Percentiles rank a stretch among this genome's conserved stretches.
These are phyloP conservation scores for Coremacera marginata DNA, from an alignment of 2,888 invertebrate species.

Conservation along the genomic window DNA sequence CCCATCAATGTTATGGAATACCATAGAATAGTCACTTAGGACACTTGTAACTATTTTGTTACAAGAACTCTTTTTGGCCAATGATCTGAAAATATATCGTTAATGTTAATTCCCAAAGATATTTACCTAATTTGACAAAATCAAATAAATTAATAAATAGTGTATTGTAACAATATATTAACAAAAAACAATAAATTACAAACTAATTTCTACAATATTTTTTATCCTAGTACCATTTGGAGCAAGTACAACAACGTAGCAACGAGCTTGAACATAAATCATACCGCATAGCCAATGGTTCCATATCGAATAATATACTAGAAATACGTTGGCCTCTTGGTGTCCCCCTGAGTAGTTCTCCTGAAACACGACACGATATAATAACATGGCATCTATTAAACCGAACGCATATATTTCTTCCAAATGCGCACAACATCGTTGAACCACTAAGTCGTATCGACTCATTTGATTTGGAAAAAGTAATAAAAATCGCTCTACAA, in stretches of 20 bases:
- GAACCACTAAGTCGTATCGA: constrained; percentile 76
- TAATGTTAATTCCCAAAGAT: no score
- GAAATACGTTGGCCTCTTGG: constrained; percentile 82
- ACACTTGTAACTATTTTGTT: no score
- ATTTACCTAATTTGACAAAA: no score
- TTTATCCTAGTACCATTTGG: constrained; percentile 69
- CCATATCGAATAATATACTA: constrained; percentile 71
- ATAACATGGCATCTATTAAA: constrained; percentile 91
- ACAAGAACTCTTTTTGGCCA: no score
- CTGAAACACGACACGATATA: constrained; percentile 84
- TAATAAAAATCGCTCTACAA: constrained; percentile 71
- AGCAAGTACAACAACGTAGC: constrained; percentile 66
- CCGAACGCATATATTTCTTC: constrained; percentile 83
- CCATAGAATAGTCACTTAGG: no score
- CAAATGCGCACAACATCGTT: constrained; percentile 82
- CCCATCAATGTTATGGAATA: no score
- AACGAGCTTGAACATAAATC: constrained; percentile 65
- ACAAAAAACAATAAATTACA: no score
- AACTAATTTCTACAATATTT: not conserved
- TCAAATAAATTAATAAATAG: no score
- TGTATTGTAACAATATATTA: no score
- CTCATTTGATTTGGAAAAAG: constrained; percentile 76
- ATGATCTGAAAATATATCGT: no score
- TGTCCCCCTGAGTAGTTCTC: constrained; percentile 75
- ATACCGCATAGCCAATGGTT: constrained; percentile 69